A percentile compares a stretch with the other conserved stretches of the same genome.
Evolutionary conservation across 2,113 vertebrate species (phyloP).

Genomic region (Gobius niger): DNA sequence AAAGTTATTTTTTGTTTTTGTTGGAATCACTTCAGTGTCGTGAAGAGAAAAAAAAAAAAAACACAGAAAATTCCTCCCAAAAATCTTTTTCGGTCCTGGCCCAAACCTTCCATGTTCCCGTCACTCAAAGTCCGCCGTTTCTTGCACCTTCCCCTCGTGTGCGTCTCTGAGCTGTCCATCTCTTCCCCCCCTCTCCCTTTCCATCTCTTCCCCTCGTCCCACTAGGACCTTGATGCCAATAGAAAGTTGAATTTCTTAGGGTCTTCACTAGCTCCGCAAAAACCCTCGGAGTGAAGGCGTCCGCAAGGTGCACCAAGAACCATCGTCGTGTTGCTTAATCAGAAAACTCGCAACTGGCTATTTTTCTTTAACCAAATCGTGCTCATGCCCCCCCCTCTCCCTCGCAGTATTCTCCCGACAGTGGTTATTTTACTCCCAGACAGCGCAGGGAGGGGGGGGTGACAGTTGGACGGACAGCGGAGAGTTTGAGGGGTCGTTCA

Average conservation of each 20-base stretch:
- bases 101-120: background rate
- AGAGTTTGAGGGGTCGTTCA: background rate
- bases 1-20: background rate
- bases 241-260: no score
- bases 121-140: background rate
- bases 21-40: background rate
- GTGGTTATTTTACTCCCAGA: background rate
- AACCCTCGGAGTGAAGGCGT: no score
- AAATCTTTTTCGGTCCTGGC: background rate
- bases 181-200: background rate
- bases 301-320: no score
- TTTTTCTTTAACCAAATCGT: no score
- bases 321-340: no score
- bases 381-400: background rate
- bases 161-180: background rate
- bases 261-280: no score
- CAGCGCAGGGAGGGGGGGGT: background rate
- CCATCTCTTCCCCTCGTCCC: no score
- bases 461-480: background rate
- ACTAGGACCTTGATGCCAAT: no score
- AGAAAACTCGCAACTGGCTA: no score
- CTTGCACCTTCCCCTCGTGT: background rate
- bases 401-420: background rate
- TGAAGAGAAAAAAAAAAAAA: background rate
- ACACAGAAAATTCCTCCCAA: background rate